Conservation (phyloP, 92 coral and sea anemone species). For the Anthopleura xanthogrammica region DNA sequence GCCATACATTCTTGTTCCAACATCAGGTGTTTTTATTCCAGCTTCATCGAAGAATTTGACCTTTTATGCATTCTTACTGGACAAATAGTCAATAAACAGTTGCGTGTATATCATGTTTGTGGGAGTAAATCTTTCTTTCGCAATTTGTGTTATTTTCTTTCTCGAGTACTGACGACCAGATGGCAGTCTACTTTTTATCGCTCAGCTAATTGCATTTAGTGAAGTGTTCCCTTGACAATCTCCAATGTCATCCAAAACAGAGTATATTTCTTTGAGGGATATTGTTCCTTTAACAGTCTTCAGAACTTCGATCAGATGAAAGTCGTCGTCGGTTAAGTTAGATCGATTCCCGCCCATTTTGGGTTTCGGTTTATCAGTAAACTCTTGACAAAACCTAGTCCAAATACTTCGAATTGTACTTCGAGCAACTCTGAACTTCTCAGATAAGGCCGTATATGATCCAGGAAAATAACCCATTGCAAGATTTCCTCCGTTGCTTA, state of each 20-base stretch:
- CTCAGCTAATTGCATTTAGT: too few species aligned
- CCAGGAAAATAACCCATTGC: too few species aligned
- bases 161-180: conserved; percentile 2
- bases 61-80: conserved; percentile 35
- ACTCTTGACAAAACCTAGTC: too few species aligned
- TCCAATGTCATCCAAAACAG: neutral
- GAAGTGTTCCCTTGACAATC: neutral
- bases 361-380: too few species aligned
- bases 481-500: too few species aligned
- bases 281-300: neutral
- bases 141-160: conserved; percentile 44
- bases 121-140: conserved; percentile 31
- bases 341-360: too few species aligned
- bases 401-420: too few species aligned
- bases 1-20: conserved; percentile 43
- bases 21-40: conserved; percentile 40
- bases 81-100: conserved; percentile 48
- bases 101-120: conserved; percentile 50
- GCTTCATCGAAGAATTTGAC: conserved; percentile 57
- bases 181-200: too few species aligned
- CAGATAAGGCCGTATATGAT: too few species aligned
- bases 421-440: too few species aligned
- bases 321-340: too few species aligned
- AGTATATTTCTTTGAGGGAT: neutral
- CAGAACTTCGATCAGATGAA: neutral